Base-by-base conservation (phyloP, 2,797 vertebrate genomes). In the Pangasius sanitwongsei region DNA sequence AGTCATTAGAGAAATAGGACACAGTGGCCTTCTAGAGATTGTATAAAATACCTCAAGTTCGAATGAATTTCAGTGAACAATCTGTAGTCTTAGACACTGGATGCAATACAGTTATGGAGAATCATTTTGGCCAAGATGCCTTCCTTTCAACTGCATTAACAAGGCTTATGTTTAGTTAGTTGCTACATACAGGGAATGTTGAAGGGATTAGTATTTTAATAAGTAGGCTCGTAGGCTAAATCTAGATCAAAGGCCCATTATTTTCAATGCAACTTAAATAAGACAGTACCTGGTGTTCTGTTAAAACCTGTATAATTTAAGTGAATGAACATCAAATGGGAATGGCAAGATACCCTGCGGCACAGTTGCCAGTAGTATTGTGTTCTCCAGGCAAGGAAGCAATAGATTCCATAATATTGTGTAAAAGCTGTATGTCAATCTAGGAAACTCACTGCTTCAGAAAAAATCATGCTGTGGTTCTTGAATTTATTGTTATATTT, bases 101-200 rank as follows among this genome's bases (percentile, higher is more conserved):
- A 63, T 31, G 83, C 55, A 34, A 87, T 87, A 72, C 55, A 75
- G 70, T 78, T 53, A 48, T 41, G 82, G n/a, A 41, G n/a, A 44
- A 86, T 57, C 28, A n/a, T 72, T 83, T 80, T 23, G 65, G 50
- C 13, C n/a, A 75, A 74, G 18, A 85, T 2, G 15, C 81, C 59
- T 31, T 85, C 48, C 81, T 83, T 53, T 48, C 31, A 72, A 50
- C 63, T n/a, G 57, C 41, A 67, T 50, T 83, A 59, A 92, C 85
- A 92, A 89, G 70, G 83, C 59, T 41, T 13, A 34, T 55, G 11
- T 86, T 55, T 69, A 75, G 86, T 91, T 93, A 86, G 82, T 65
- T 94, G 92, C 91, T 91, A 94, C 93, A 95, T 92, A 93, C 90
- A 94, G 93, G 94, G 94, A 95, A 91, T 90, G 95, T 94, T 95